phyloP scores from a whole-genome alignment of 2,797 vertebrate genomes.

The Schizothorax lantsangensis region DNA sequence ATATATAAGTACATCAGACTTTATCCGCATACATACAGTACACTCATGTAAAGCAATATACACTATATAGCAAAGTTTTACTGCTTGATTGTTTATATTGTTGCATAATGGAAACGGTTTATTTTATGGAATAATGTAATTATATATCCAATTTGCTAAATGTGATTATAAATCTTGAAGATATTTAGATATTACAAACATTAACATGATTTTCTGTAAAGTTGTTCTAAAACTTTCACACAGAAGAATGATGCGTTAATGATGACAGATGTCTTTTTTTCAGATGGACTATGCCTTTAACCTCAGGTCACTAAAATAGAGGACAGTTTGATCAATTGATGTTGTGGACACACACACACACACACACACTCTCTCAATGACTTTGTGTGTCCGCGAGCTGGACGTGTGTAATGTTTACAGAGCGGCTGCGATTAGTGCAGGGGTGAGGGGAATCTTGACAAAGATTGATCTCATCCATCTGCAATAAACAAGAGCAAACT shows the following conservation, averaged over 20 bases:
- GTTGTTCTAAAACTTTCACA: not conserved
- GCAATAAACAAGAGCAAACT: not conserved
- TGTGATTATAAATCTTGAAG: not conserved
- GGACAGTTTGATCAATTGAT: slow-evolving; percentile 17
- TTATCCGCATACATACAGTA: not conserved
- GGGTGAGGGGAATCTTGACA: slow-evolving; percentile 11
- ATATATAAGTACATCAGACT: not conserved
- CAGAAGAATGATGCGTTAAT: not conserved
- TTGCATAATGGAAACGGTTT: not conserved
- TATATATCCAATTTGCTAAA: not conserved
- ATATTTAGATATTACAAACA: not conserved
- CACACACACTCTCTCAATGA: not conserved
- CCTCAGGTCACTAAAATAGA: not conserved
- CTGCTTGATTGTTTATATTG: not conserved
- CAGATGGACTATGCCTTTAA: not conserved
- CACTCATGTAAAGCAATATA: not conserved
- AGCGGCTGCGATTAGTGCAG: slow-evolving; percentile 5
- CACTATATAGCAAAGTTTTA: not conserved
- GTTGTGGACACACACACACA: slow-evolving; percentile 2
- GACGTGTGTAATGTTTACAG: slow-evolving; percentile 19
- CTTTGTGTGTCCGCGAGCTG: not conserved
- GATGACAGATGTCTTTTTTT: not conserved
- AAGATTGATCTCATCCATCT: slow-evolving; percentile 28
- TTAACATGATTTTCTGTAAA: not conserved
- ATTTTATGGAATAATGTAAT: not conserved